Conservation (phyloP, 1,140 invertebrate species). For the Samia ricini region DNA sequence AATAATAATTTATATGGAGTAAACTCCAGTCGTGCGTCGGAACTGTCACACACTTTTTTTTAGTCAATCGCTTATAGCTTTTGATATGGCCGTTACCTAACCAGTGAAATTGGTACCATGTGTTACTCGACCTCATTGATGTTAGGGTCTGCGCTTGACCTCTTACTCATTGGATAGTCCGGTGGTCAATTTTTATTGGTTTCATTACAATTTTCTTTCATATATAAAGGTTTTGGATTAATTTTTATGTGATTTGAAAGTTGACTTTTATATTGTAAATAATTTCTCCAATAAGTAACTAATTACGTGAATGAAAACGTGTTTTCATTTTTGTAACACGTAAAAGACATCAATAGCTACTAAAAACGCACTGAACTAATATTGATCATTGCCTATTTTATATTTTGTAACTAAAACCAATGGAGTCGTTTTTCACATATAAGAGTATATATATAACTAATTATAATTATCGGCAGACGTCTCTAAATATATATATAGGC, state of each 20-base stretch:
- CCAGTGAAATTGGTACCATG: neutral
- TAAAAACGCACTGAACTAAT: no score
- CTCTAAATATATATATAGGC: neutral
- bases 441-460: neutral
- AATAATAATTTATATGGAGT: neutral
- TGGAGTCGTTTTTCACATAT: neutral
- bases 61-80: neutral
- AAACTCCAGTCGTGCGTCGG: slow-evolving; percentile 18
- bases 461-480: neutral
- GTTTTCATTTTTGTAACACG: no score
- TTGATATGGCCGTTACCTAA: neutral
- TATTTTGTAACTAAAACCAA: neutral
- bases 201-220: neutral
- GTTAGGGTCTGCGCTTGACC: neutral
- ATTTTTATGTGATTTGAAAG: neutral
- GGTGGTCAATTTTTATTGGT: neutral
- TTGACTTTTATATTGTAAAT: neutral
- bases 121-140: slow-evolving; percentile 1
- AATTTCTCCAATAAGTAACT: no score
- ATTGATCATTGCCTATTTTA: no score
- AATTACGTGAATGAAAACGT: no score
- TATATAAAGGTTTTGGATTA: neutral
- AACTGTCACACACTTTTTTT: slow-evolving; percentile 11
- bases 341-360: no score
- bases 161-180: neutral